Conservation (phyloP, 1,140 invertebrate species). For the Caenorhabditis latens region DNA sequence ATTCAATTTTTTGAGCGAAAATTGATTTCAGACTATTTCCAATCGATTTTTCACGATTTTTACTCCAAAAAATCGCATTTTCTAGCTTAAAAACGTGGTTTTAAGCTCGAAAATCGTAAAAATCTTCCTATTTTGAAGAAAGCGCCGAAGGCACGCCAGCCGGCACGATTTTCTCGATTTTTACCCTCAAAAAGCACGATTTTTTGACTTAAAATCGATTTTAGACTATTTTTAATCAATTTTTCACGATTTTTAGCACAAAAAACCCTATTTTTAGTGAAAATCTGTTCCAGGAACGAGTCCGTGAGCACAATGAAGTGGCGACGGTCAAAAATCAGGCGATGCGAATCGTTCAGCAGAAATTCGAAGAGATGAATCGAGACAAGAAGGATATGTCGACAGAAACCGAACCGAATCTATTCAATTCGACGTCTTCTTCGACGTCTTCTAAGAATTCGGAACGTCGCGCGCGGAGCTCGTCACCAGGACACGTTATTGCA, state of each 20-base stretch:
- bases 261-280: too few species aligned
- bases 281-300: slow-evolving; percentile 63
- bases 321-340: slow-evolving; percentile 66
- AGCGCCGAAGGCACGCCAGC: too few species aligned
- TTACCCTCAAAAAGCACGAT: too few species aligned
- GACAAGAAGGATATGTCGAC: slow-evolving; percentile 52
- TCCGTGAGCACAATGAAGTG: slow-evolving; percentile 66
- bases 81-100: neutral
- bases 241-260: too few species aligned
- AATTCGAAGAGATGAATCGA: slow-evolving; percentile 65
- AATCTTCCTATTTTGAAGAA: too few species aligned
- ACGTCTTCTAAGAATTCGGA: neutral
- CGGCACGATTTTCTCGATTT: too few species aligned
- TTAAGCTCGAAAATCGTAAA: too few species aligned
- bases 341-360: slow-evolving; percentile 67
- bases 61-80: slow-evolving; percentile 1
- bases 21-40: neutral
- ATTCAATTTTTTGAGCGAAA: neutral
- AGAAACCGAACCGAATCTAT: slow-evolving; percentile 50
- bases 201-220: too few species aligned
- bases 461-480: slow-evolving; percentile 32
- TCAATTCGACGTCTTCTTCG: neutral
- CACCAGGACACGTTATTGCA: slow-evolving; percentile 61
- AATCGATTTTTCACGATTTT: too few species aligned
- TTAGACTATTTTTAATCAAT: too few species aligned